A percentile compares a stretch with the other conserved stretches of the same genome.
Conservation (phyloP, 2,113 vertebrate genomes). For the Xenus cinereus region DNA sequence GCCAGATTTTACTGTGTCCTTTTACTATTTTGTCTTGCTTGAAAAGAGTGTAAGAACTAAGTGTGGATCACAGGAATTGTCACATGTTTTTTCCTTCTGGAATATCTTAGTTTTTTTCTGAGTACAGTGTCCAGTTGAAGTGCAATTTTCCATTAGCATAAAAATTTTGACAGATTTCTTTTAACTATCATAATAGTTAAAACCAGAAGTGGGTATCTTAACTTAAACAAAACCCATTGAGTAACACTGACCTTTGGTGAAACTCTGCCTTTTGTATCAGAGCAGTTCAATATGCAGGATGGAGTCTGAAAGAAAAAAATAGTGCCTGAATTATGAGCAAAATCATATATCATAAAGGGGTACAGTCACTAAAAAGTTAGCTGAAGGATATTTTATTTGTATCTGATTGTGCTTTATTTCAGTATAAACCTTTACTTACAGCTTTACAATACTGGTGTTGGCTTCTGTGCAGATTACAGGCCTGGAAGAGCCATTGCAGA, state of each 20-base stretch:
- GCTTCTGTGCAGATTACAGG: conserved; percentile 82
- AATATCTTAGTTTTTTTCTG: not conserved
- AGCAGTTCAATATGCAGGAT: not conserved
- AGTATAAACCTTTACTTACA: conserved; percentile 66
- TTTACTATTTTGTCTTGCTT: not conserved
- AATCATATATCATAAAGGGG: not conserved
- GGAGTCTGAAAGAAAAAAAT: not conserved
- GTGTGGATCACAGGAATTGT: not conserved
- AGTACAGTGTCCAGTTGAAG: not conserved
- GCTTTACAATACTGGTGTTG: conserved; percentile 84
- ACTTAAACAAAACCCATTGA: not conserved
- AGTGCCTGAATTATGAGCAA: not conserved
- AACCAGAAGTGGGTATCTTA: not conserved
- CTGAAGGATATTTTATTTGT: not conserved
- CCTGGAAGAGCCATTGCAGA: conserved; percentile 40
- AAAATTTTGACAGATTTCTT: not conserved
- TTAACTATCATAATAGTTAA: not conserved
- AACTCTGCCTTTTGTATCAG: not conserved
- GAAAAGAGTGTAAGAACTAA: not conserved
- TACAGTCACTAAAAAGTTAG: not conserved
- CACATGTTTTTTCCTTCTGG: not conserved
- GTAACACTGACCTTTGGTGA: not conserved
- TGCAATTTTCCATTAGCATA: not conserved
- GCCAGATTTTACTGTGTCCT: not conserved
- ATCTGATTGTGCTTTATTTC: conserved; percentile 11